These are phyloP conservation scores for Strix uralensis DNA, from an alignment of 2,113 vertebrate genomes.

Conservation along the genomic window DNA sequence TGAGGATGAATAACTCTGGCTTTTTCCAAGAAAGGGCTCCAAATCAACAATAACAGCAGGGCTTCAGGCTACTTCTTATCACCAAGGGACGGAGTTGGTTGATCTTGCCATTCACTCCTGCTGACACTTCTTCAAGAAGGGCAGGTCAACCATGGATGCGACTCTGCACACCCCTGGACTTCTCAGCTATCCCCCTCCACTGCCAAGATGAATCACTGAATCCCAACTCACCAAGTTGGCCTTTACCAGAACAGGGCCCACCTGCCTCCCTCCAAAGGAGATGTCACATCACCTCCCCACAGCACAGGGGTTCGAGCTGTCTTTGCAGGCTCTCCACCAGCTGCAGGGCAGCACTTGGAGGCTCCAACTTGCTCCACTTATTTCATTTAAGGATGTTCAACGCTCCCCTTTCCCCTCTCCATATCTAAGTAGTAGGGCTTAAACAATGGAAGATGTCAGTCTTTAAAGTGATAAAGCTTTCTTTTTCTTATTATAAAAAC, in stretches of 20 bases:
- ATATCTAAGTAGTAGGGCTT: background rate
- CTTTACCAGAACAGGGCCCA: rapidly evolving
- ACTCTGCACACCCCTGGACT: rapidly evolving
- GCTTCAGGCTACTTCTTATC: background rate
- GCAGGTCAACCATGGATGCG: rapidly evolving
- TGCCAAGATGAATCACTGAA: rapidly evolving
- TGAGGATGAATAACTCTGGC: background rate
- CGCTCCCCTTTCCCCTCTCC: background rate
- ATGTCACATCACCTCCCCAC: rapidly evolving
- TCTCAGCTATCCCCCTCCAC: background rate
- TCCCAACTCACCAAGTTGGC: rapidly evolving
- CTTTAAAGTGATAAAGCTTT: background rate
- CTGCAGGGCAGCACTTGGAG: rapidly evolving
- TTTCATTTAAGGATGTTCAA: background rate
- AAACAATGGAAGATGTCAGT: background rate
- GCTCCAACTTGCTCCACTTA: rapidly evolving
- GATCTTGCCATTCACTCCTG: background rate
- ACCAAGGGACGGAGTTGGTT: background rate
- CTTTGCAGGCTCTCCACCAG: background rate
- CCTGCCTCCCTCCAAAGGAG: too few species aligned
- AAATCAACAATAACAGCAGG: background rate
- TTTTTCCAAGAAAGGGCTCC: background rate
- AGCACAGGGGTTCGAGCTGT: too few species aligned
- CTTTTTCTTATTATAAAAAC: background rate
- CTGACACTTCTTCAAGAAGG: background rate